A percentile compares a stretch with the other conserved stretches of the same genome.
Conservation (phyloP, 1,140 invertebrate genomes). For the Achatina immaculata region DNA sequence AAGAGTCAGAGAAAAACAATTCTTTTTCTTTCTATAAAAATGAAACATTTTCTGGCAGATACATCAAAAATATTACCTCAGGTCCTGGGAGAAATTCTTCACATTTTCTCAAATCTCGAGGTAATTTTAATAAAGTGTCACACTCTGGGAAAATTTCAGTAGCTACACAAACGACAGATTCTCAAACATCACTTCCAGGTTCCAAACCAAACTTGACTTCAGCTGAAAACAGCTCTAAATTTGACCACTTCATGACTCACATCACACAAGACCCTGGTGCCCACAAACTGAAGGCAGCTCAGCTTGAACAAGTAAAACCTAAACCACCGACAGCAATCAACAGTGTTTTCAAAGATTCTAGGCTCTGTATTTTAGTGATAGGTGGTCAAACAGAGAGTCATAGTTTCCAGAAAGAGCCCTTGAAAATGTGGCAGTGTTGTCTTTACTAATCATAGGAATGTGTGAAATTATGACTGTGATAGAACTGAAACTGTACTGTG, state of each 20-base stretch:
- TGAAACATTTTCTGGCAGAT: not conserved
- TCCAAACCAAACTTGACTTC: not conserved
- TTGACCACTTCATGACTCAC: not conserved
- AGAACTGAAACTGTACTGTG: no score
- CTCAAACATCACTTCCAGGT: not conserved
- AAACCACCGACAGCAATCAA: not conserved
- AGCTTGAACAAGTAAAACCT: not conserved
- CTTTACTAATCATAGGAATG: constrained; percentile 2
- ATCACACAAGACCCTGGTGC: not conserved
- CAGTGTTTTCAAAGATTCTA: not conserved
- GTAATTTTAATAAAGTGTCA: not conserved
- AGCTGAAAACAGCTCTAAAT: not conserved
- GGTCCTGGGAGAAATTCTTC: not conserved
- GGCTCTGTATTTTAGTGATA: constrained; percentile 17
- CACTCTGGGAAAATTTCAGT: constrained; percentile 1
- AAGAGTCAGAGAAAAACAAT: not conserved
- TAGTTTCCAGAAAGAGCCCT: constrained; percentile 8
- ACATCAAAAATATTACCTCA: constrained; percentile 12
- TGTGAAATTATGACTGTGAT: no score
- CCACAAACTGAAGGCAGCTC: not conserved
- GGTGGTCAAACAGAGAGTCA: constrained; percentile 26
- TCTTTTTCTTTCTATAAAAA: not conserved
- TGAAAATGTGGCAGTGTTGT: constrained; percentile 25
- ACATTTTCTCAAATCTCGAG: not conserved
- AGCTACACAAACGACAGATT: constrained; percentile 14